Percentiles rank a stretch among this genome's conserved stretches.
Evolutionary conservation across 2,797 vertebrate genomes (phyloP).

Genomic region (Leucoraja ocellata): DNA sequence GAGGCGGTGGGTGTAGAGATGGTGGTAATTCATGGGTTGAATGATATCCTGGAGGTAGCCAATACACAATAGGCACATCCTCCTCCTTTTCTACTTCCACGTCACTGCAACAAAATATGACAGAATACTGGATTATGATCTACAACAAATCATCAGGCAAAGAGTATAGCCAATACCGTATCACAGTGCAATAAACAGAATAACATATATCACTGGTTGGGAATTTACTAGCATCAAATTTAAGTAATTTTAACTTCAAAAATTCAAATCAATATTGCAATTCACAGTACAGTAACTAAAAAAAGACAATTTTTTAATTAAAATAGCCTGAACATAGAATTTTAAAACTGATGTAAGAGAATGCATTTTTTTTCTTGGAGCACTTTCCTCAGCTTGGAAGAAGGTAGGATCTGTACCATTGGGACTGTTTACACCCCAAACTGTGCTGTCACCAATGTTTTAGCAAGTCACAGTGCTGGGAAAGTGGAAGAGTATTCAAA

Average conservation of each 20-base stretch:
- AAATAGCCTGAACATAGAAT: no score
- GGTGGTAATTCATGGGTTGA: constrained; percentile 78
- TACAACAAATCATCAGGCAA: background rate
- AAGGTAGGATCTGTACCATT: no score
- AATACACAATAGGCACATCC: constrained; percentile 51
- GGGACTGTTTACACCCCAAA: no score
- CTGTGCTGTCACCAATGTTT: no score
- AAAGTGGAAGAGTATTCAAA: no score
- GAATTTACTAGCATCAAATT: background rate
- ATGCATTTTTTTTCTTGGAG: no score
- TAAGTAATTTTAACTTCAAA: background rate
- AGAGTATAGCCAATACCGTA: background rate
- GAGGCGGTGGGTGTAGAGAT: constrained; percentile 74
- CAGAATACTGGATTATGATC: background rate
- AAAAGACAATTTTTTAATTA: background rate
- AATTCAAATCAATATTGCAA: background rate
- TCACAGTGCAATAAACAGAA: background rate
- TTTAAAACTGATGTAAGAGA: no score
- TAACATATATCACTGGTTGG: background rate
- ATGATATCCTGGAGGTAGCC: constrained; percentile 71
- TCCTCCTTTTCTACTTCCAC: constrained; percentile 51
- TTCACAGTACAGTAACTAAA: background rate
- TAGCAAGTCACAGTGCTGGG: no score
- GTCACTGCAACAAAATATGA: constrained; percentile 49
- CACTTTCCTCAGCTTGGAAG: no score